Conservation (phyloP, 92 coral and sea anemone species). For the Epizoanthus ramosus region DNA sequence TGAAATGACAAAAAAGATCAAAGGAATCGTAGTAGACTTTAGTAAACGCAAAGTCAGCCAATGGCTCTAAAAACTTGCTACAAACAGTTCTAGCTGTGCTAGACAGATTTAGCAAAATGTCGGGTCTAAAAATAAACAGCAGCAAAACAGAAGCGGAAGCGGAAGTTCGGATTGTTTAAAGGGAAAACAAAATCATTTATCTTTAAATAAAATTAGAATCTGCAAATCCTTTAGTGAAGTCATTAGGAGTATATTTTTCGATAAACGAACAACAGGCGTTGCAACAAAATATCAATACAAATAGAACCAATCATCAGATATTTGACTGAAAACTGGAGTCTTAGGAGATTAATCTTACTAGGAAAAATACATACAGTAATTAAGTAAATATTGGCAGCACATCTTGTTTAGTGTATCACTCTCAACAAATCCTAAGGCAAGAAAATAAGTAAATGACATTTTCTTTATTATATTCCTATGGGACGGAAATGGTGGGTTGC, state of each 20-base stretch:
- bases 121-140: neutral
- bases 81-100: neutral
- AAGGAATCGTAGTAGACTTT: neutral
- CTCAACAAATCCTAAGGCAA: too few relatives aligned
- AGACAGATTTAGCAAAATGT: neutral
- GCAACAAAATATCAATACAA: too few relatives aligned
- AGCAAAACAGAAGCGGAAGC: too few relatives aligned
- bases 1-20: neutral
- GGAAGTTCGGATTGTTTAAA: neutral
- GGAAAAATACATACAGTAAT: too few relatives aligned
- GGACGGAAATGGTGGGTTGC: too few relatives aligned
- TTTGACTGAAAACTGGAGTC: neutral
- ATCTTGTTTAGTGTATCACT: too few relatives aligned
- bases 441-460: too few relatives aligned
- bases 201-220: too few relatives aligned
- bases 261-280: too few relatives aligned
- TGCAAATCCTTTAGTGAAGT: neutral
- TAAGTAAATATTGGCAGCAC: too few relatives aligned
- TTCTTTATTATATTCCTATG: too few relatives aligned
- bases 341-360: neutral
- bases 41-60: neutral
- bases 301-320: neutral
- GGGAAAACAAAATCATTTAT: neutral
- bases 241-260: neutral
- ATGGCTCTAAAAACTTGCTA: neutral